Conservation (phyloP, 2,888 invertebrate genomes). For the Fragum sueziense region DNA sequence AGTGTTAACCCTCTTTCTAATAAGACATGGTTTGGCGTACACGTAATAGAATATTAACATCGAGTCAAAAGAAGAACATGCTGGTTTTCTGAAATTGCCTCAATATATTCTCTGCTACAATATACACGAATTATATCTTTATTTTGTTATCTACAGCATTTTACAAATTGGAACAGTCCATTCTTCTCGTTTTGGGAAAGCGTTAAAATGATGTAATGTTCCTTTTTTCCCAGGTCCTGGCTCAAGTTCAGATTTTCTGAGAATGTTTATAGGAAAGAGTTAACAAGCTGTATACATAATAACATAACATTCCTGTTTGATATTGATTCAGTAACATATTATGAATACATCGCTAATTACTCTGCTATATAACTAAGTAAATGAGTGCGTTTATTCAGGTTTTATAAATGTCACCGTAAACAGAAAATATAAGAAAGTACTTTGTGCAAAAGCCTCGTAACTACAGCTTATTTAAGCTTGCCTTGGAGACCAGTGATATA, state of each 20-base stretch:
- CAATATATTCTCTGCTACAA: not conserved
- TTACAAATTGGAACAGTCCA: no score
- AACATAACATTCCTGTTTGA: not conserved
- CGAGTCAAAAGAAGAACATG: not conserved
- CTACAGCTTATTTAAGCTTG: no score
- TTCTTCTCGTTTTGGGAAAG: no score
- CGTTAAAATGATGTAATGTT: no score
- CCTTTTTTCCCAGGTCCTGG: no score
- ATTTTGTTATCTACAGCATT: not conserved
- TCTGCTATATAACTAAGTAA: not conserved
- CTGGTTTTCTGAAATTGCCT: not conserved
- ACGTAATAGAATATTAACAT: not conserved
- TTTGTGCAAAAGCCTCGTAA: no score
- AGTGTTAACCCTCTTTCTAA: not conserved
- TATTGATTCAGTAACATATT: not conserved
- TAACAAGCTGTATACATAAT: not conserved
- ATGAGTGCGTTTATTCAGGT: not conserved
- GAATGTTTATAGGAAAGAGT: not conserved
- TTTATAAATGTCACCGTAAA: not conserved
- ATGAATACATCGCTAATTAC: not conserved
- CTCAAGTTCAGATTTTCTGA: no score
- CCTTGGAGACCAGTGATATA: no score
- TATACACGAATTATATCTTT: not conserved
- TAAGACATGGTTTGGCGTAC: not conserved
- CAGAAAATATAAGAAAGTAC: no score